A percentile compares a stretch with the other conserved stretches of the same genome.
Conservation (phyloP, 1,140 invertebrate species). For the Drosophila bocki region DNA sequence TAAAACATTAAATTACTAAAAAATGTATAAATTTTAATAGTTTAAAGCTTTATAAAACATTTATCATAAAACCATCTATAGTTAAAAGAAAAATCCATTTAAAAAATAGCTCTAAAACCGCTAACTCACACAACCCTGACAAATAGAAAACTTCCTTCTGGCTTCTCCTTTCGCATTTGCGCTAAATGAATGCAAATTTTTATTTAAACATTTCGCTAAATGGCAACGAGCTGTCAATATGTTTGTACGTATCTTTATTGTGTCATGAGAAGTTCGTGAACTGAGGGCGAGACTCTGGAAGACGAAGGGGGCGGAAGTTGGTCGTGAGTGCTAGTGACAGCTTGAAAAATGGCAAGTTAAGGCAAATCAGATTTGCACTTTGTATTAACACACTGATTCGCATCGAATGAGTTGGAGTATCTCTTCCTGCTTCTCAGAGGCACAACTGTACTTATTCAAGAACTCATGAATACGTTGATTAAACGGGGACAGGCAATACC, state of each 20-base stretch:
- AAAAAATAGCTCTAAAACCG: background rate
- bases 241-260: conserved; percentile 77
- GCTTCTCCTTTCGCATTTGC: conserved; percentile 11
- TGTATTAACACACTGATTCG: conserved; percentile 44
- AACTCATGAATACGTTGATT: conserved; percentile 52
- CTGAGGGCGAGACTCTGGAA: conserved; percentile 13
- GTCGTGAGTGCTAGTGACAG: conserved; percentile 64
- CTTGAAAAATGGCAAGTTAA: conserved; percentile 68
- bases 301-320: conserved; percentile 12
- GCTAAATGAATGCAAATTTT: conserved; percentile 80
- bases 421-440: background rate
- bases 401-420: conserved; percentile 41
- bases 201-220: conserved; percentile 81
- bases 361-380: conserved; percentile 58
- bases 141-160: background rate
- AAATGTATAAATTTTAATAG: background rate
- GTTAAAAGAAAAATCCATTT: background rate
- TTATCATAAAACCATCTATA: rapidly evolving
- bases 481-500: conserved; percentile 27
- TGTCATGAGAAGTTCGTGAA: conserved; percentile 40
- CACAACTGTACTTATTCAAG: conserved; percentile 17
- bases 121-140: background rate
- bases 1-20: background rate
- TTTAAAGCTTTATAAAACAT: background rate
- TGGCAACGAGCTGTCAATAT: conserved; percentile 81